Base-by-base conservation (phyloP, 2,113 vertebrate genomes). In the Calonectris borealis region DNA sequence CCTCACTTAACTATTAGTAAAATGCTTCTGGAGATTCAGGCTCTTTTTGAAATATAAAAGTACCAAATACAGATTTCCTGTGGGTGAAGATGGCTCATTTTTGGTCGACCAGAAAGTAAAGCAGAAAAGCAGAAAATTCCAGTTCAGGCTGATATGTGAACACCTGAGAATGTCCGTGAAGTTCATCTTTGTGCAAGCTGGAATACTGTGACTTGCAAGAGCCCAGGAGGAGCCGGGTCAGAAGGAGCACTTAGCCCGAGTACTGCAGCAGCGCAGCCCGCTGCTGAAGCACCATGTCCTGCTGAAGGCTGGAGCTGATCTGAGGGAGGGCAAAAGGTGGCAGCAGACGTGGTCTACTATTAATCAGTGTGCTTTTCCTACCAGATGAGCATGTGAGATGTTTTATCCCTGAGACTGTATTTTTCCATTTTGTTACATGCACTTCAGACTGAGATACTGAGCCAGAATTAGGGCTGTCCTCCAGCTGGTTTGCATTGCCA, bases 181-280 rank as follows among this genome's bases (percentile, higher is more conserved):
- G 29, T 73, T 75, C 42, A 40, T 49, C 34, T 73, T 57, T 0
- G 0, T 65, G 58, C 49, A 32, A 69, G 71, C n/a, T 88, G 65
- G 68, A 65, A 42, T 46, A 21, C 29, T 38, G 58, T 93, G 87
- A 60, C 49, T 40, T 38, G 11, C 58, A 46, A 54, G 31, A 72
- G 66, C 21, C n/a, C 18, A n/a, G 44, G 52, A n/a, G 34, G 52
- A 97, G 55, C 54, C 54, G 34, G 44, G 44, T 55, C 52, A 60
- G 62, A 34, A 71, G 52, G 48, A 75, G 34, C 44, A 15, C 48
- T 34, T 44, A 6, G 0, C 5, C 6, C 1, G 2, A 42, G 29
- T 36, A 12, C 29, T 14, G 26, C 0, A 0, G 27, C 69, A 44
- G 22, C 31, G 46, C 44, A 82, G n/a, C 65, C 42, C 4, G 3